Conservation (phyloP, 2,797 vertebrate genomes). For the Lutjanus argentimaculatus region DNA sequence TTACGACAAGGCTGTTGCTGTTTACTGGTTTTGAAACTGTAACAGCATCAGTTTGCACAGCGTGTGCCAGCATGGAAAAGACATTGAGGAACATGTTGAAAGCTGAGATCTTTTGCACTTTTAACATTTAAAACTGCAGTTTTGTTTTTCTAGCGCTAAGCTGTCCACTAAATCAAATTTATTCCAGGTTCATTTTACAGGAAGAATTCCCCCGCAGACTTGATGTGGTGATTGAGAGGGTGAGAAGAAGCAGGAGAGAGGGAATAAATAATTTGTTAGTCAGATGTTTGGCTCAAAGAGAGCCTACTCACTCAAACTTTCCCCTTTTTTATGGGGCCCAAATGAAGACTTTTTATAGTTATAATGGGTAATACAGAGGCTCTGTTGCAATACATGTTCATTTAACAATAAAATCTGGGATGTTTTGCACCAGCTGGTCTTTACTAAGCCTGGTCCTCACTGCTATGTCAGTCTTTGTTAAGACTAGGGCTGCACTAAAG, state of each 20-base stretch:
- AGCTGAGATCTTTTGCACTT: conserved; percentile 27
- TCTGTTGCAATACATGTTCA: not conserved
- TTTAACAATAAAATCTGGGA: conserved; percentile 4
- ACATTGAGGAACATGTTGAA: conserved; percentile 15
- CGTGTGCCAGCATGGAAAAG: conserved; percentile 28
- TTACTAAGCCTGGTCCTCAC: too few relatives aligned
- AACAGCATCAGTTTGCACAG: not conserved
- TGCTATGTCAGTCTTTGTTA: too few relatives aligned
- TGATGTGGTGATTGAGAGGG: not conserved
- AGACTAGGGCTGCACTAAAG: too few relatives aligned
- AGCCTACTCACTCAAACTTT: conserved; percentile 12
- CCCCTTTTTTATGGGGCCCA: conserved; percentile 4
- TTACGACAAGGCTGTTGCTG: not conserved
- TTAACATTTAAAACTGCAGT: conserved; percentile 19
- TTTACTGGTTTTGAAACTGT: not conserved
- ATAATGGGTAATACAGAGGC: conserved; percentile 7
- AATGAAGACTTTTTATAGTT: conserved; percentile 5
- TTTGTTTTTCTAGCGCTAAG: conserved; percentile 13
- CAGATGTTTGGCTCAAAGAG: conserved; percentile 22
- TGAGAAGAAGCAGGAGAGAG: conserved; percentile 28
- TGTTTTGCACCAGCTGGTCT: too few relatives aligned
- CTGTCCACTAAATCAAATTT: conserved; percentile 45
- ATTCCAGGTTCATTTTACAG: conserved; percentile 35
- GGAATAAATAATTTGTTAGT: conserved; percentile 11
- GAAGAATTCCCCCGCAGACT: not conserved